phyloP scores from a whole-genome alignment of 2,113 vertebrate species.

The Toxotes jaculatrix region DNA sequence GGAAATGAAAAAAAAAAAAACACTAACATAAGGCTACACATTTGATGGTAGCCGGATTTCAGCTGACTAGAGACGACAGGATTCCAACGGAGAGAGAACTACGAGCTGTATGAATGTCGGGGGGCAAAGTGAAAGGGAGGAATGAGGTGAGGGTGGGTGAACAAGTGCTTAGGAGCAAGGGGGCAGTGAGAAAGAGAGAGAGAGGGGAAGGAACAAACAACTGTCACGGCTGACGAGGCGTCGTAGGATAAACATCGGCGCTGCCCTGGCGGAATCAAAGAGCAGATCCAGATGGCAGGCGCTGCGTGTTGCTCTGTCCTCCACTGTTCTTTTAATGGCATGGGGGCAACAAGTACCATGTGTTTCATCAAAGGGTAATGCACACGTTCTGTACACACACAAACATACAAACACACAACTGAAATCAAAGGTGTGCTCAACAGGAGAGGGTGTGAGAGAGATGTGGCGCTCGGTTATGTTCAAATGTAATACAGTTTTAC shows the following conservation, averaged over 20 bases:
- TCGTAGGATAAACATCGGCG: constrained; percentile 61
- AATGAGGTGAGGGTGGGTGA: not conserved
- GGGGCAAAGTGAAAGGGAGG: not conserved
- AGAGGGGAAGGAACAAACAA: constrained; percentile 41
- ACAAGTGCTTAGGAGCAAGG: not conserved
- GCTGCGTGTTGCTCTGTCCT: constrained; percentile 30
- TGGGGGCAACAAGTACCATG: constrained; percentile 66
- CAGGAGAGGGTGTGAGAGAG: too few species aligned
- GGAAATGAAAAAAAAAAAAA: not conserved
- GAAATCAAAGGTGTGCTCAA: not conserved
- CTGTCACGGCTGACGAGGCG: constrained; percentile 67
- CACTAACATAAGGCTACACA: not conserved
- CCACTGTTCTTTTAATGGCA: constrained; percentile 52
- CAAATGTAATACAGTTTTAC: not conserved
- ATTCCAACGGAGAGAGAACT: constrained; percentile 21
- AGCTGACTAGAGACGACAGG: not conserved
- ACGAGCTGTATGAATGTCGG: constrained; percentile 1
- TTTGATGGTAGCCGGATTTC: not conserved
- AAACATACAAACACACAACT: not conserved
- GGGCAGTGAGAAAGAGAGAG: constrained; percentile 19
- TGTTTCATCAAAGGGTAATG: constrained; percentile 64
- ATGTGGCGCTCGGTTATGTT: not conserved
- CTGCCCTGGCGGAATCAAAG: constrained; percentile 60
- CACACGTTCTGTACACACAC: not conserved
- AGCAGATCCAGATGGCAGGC: constrained; percentile 70